Evolutionary conservation across 1,140 invertebrate genomes (phyloP).

Genomic region (Mesaphorura yosii): DNA sequence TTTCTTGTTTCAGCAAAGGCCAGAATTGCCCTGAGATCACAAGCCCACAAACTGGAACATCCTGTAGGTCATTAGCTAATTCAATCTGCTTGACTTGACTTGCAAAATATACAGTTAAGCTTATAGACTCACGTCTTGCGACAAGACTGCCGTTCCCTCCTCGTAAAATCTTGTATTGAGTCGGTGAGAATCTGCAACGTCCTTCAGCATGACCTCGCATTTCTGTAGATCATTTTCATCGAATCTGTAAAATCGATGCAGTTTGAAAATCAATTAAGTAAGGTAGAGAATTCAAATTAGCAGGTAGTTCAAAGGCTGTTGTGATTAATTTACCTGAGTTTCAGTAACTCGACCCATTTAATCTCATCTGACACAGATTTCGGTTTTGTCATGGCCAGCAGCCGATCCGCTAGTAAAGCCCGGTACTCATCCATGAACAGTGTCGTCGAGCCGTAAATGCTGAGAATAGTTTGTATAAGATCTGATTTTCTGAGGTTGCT

Average conservation of each 20-base stretch:
- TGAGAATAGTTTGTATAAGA: slow-evolving; percentile 96
- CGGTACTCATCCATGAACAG: slow-evolving; percentile 97
- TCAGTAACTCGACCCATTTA: slow-evolving; percentile 86
- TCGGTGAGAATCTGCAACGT: slow-evolving; percentile 74
- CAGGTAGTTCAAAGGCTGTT: neutral
- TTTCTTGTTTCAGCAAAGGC: slow-evolving; percentile 92
- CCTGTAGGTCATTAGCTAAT: slow-evolving; percentile 32
- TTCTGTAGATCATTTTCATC: slow-evolving; percentile 90
- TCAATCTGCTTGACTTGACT: slow-evolving; percentile 27
- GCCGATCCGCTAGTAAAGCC: slow-evolving; percentile 79
- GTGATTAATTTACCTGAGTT: slow-evolving; percentile 47
- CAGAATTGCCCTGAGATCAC: slow-evolving; percentile 98
- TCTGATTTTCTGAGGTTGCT: slow-evolving; percentile 59
- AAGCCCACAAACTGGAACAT: slow-evolving; percentile 63
- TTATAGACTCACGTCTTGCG: slow-evolving; percentile 12
- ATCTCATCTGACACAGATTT: slow-evolving; percentile 81
- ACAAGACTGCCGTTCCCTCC: slow-evolving; percentile 72
- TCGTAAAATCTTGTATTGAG: slow-evolving; percentile 39
- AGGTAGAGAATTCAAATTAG: neutral
- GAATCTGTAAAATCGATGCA: slow-evolving; percentile 48
- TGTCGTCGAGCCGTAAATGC: slow-evolving; percentile 96
- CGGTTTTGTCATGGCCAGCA: slow-evolving; percentile 55
- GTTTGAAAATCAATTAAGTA: neutral
- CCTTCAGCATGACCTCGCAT: slow-evolving; percentile 98
- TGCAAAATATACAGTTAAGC: slow-evolving; percentile 29